Conservation (phyloP, 1,140 invertebrate genomes). For the Ridgeia piscesae region DNA sequence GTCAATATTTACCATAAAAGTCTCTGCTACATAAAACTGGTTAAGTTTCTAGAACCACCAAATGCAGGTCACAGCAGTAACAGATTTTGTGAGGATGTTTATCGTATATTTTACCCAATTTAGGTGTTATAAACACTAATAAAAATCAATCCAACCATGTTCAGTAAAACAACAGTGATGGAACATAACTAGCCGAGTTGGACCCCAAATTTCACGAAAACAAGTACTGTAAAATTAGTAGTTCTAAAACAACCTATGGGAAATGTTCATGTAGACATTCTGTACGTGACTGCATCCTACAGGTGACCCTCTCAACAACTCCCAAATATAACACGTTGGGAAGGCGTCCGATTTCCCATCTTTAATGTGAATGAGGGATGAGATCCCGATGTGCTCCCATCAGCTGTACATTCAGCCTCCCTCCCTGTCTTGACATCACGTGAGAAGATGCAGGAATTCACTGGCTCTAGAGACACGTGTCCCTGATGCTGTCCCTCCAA, state of each 20-base stretch:
- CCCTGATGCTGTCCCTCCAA: background rate
- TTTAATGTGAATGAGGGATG: background rate
- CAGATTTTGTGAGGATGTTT: too few relatives aligned
- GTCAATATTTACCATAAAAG: background rate
- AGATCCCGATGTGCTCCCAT: background rate
- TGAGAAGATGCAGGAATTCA: background rate
- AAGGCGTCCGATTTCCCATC: background rate
- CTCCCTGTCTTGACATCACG: background rate
- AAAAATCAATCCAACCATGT: too few relatives aligned
- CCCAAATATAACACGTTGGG: background rate
- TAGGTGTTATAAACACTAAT: too few relatives aligned
- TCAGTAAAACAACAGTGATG: too few relatives aligned
- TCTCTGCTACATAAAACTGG: background rate
- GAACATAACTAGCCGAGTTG: too few relatives aligned
- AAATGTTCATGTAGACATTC: background rate
- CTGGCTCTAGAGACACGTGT: background rate
- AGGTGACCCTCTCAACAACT: background rate
- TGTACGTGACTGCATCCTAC: background rate
- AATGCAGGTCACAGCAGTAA: too few relatives aligned
- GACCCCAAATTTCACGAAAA: too few relatives aligned
- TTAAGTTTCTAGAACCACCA: too few relatives aligned
- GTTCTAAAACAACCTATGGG: too few relatives aligned
- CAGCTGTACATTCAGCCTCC: background rate
- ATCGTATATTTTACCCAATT: too few relatives aligned
- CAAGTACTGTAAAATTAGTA: too few relatives aligned